phyloP scores from a whole-genome alignment of 1,140 invertebrate genomes.

The Mycetomoellerius zeteki region DNA sequence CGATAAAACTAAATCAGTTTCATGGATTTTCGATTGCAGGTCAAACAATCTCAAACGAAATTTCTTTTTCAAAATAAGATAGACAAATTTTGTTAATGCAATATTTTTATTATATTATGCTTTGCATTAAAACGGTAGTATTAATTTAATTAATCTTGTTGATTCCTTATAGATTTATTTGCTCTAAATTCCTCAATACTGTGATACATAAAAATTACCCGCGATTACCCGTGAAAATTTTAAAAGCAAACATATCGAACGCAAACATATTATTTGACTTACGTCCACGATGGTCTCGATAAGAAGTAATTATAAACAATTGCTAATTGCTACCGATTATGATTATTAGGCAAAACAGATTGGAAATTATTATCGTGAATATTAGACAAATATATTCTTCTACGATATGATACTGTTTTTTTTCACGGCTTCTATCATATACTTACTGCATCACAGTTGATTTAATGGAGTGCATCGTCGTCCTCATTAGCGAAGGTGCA shows the following conservation, averaged over 20 bases:
- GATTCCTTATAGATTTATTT: neutral
- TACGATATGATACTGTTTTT: constrained; percentile 68
- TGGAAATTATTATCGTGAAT: neutral
- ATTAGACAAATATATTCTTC: constrained; percentile 52
- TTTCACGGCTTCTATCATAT: constrained; percentile 66
- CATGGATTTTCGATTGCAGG: neutral
- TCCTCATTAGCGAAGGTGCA: constrained; percentile 75
- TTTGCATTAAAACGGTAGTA: neutral
- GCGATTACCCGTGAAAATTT: neutral
- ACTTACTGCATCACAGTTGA: constrained; percentile 74
- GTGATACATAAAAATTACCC: neutral
- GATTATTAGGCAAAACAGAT: neutral
- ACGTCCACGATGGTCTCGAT: neutral
- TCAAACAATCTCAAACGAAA: neutral
- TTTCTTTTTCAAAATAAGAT: neutral
- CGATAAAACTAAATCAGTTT: neutral
- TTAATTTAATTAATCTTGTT: neutral
- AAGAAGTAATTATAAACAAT: neutral
- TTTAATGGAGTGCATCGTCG: constrained; percentile 78
- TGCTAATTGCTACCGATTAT: neutral
- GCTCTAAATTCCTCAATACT: neutral
- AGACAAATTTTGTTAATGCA: neutral
- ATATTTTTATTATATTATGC: neutral
- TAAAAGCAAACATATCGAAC: neutral
- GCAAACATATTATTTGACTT: neutral